Percentiles rank a stretch among this genome's conserved stretches.
Conservation (phyloP, 2,797 vertebrate species). For the Parauchenoglanis punctatus region DNA sequence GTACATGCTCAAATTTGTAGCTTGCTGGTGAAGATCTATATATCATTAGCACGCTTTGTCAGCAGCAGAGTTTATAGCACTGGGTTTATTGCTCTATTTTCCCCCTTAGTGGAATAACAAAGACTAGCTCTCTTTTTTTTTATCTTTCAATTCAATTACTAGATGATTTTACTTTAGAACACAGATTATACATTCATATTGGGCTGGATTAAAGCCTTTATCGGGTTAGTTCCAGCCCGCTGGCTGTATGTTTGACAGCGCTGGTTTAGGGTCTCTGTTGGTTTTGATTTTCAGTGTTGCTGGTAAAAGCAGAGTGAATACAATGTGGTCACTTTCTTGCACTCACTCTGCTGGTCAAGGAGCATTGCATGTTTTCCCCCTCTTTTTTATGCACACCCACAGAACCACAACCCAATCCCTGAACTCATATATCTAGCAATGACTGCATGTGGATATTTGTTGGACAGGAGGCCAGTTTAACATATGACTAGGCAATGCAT, state of each 20-base stretch:
- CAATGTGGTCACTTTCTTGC: neutral
- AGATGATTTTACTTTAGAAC: neutral
- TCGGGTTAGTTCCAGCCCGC: neutral
- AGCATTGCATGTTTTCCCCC: neutral
- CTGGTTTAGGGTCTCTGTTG: neutral
- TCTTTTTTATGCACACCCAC: too few species aligned
- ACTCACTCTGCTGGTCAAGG: neutral
- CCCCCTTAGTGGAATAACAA: neutral
- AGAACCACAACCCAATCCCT: neutral
- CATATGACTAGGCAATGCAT: neutral
- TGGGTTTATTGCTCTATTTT: neutral
- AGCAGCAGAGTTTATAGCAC: neutral
- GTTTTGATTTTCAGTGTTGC: neutral
- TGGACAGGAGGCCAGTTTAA: neutral
- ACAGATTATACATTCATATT: neutral
- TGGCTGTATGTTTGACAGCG: neutral
- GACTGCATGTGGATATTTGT: neutral
- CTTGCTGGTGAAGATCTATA: neutral
- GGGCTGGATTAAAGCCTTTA: neutral
- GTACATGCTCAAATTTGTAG: neutral
- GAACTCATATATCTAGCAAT: constrained; percentile 8
- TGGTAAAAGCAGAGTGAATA: neutral
- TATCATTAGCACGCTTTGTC: neutral
- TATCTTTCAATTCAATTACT: neutral
- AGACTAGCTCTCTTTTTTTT: neutral